phyloP scores from a whole-genome alignment of 2,888 invertebrate species.

The Tetragonisca angustula region DNA sequence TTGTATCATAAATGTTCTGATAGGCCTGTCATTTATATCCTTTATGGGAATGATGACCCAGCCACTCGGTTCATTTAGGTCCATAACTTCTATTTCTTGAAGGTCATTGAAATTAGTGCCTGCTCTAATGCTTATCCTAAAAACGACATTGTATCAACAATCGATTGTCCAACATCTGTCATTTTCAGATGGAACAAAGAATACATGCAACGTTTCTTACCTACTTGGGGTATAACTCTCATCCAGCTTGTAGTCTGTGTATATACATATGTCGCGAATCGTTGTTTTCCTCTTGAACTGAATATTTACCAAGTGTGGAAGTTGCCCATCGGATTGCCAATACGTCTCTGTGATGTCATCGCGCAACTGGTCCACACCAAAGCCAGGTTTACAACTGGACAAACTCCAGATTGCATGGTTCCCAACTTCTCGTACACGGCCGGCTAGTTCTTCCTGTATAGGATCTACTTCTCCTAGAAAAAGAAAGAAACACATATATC shows the following conservation, averaged over 20 bases:
- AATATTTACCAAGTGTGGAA: conserved; percentile 98
- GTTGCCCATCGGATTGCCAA: conserved; percentile 99
- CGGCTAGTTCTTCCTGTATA: conserved; percentile 86
- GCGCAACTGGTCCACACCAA: conserved; percentile 98
- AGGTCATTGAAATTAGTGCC: conserved; percentile 98
- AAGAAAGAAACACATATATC: background rate
- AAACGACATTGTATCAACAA: background rate
- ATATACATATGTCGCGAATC: conserved; percentile 97
- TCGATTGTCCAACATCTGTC: background rate
- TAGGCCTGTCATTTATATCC: conserved; percentile 93
- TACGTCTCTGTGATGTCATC: conserved; percentile 98
- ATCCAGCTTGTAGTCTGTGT: conserved; percentile 98
- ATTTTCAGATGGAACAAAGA: background rate
- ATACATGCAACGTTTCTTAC: conserved; percentile 77
- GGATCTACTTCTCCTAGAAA: conserved; percentile 85
- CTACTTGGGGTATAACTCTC: conserved; percentile 99
- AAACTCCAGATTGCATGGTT: conserved; percentile 98
- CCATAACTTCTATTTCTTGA: conserved; percentile 97
- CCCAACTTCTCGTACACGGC: conserved; percentile 92
- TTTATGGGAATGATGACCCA: conserved; percentile 98
- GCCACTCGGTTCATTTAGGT: conserved; percentile 96
- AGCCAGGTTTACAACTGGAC: conserved; percentile 99
- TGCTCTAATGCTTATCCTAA: conserved; percentile 94
- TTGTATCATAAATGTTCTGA: conserved; percentile 98
- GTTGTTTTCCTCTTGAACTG: conserved; percentile 98